Percentiles rank a stretch among this genome's conserved stretches.
phyloP scores from a whole-genome alignment of 2,797 vertebrate genomes.

The Tympanoctomys barrerae region DNA sequence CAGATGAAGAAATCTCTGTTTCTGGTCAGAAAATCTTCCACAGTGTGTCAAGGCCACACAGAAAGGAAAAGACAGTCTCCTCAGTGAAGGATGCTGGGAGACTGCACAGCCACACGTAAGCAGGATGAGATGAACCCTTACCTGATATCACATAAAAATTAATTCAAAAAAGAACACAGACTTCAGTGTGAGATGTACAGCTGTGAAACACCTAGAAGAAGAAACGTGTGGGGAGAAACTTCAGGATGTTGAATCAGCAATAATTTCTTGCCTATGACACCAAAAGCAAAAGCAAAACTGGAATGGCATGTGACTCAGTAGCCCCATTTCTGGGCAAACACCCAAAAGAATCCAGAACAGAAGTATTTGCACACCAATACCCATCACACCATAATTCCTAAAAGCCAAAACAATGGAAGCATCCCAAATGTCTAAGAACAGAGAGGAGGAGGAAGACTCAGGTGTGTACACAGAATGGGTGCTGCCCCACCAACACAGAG shows the following conservation, averaged over 20 bases:
- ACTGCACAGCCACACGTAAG: background rate
- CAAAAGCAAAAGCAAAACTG: background rate
- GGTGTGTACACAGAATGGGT: background rate
- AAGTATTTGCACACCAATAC: background rate
- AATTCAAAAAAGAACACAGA: background rate
- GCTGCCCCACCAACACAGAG: background rate
- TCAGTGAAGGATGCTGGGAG: background rate
- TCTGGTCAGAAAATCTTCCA: background rate
- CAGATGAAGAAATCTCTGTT: background rate
- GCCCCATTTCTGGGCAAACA: background rate
- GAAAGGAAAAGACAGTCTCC: background rate
- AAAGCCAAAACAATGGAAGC: background rate
- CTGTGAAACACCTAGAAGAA: background rate
- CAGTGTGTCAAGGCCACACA: background rate
- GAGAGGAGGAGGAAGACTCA: background rate
- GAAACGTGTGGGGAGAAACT: background rate
- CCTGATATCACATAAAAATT: background rate
- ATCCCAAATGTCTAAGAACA: background rate
- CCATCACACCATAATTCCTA: background rate
- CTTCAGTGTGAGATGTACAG: background rate
- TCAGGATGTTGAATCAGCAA: background rate
- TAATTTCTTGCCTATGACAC: background rate
- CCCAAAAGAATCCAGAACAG: background rate
- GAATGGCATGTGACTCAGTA: background rate
- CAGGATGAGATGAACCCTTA: background rate